Evolutionary conservation across 2,113 vertebrate species (phyloP).

Genomic region (Oenanthe oenanthe): DNA sequence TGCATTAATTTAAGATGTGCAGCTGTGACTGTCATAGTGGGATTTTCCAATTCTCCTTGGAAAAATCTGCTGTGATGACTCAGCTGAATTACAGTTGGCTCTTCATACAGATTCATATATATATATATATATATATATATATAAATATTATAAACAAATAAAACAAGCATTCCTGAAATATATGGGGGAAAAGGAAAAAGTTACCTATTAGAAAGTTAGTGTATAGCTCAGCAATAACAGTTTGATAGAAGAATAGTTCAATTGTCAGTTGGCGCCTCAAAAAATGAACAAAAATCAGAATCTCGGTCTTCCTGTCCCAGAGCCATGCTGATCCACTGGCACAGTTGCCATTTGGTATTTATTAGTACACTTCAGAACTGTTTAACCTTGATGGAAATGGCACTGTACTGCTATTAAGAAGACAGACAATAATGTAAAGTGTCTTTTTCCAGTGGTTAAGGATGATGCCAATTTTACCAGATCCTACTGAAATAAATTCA

Average conservation of each 20-base stretch:
- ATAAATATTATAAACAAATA: not conserved
- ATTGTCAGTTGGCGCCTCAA: not conserved
- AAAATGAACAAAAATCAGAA: not conserved
- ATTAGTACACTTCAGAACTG: not conserved
- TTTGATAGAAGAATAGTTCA: not conserved
- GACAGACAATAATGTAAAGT: not conserved
- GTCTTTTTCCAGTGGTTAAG: not conserved
- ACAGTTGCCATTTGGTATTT: not conserved
- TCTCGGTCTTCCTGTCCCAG: not conserved
- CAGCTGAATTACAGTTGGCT: not conserved
- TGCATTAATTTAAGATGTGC: not conserved
- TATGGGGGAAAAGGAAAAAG: accelerated
- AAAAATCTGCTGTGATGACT: not conserved
- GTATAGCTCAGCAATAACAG: not conserved
- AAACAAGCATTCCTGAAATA: not conserved
- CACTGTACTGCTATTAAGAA: not conserved
- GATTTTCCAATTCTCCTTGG: not conserved
- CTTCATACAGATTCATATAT: not conserved
- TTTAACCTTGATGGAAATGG: not conserved
- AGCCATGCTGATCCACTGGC: not conserved
- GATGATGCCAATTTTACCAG: not conserved
- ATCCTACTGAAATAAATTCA: not conserved
- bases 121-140: no score
- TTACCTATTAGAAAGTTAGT: not conserved
- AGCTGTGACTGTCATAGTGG: not conserved